Base-by-base conservation (phyloP, 1,140 invertebrate species). In the Octopus sinensis region DNA sequence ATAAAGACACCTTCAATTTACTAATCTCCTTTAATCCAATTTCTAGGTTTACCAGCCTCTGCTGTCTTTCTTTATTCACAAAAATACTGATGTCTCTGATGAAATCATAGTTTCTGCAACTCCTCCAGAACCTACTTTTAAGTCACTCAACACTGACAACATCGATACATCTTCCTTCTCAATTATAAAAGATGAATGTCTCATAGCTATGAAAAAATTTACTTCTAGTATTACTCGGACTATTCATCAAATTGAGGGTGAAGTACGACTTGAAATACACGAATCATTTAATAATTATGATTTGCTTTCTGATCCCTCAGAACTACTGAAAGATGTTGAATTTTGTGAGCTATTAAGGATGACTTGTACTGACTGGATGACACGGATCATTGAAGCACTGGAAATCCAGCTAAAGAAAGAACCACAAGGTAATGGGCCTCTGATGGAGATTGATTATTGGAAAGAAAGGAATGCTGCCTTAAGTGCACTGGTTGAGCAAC, bases 381-480 rank as follows among this genome's bases (percentile, higher is more conserved):
- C 88, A 68, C 87, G 90, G 79, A 86, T 92, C 13, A 84, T 85
- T 68, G 83, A 81, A 23, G 91, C 90, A 23, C 79, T 92, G 6
- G 89, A 91, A 62, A 84, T 82, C 30, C 87, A 88, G 79, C 82
- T 90, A 82, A 88, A 89, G 80, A 90, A 89, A 82, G 85, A 84
- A 71, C 92, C 93, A 1, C 91, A 93, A 75, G 94, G 93, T 0
- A 93, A 94, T 82, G 94, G 94, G 0, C 96, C 96, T 3, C 91
- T 96, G 78, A 93, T 94, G 0, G 95, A 96, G 87, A 95, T 95
- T 85, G 93, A 94, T 76, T 95, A 94, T 83, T 97, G 96, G 96
- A 92, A 94, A 53, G 93, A 95, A 83, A 91, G 94, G 85, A 93
- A 96, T 87, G 93, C 93, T 0, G 93, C 94, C 78, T 91, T 96